Evolutionary conservation across 2,888 invertebrate genomes (phyloP), one percentile per base, ranked within the genome.

Genomic region (Amaurobius ferox): DNA sequence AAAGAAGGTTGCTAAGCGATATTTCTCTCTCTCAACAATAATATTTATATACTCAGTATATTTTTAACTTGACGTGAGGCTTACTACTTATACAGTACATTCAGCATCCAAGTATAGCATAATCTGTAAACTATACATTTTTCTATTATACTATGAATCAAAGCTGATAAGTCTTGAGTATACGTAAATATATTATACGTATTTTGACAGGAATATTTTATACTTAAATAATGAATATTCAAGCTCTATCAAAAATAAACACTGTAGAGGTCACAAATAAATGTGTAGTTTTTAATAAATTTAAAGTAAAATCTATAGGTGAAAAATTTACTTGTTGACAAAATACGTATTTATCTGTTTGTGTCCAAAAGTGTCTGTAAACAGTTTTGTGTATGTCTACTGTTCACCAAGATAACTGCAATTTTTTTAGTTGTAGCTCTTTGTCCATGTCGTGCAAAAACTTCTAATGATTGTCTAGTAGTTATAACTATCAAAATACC

Each of bases 331-430:
- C 39, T 68, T 35, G 68, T 68, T 28, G 19, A 74, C 23, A 64
- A 78, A 78, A 86, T 86, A 86, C 85, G 85, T 86, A 86, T 74
- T 86, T 79, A 79, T 72, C 61, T 68, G 83, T 74, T 73, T 32
- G 78, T 79, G 78, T 86, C 73, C 55, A 39, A 48, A 61, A 44
- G 72, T 86, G 62, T 40, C 30, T 74, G 79, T 86, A 62, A 73
- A 35, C 71, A 61, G 28, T 86, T 86, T 86, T 86, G 67, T 86
- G 44, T 78, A 68, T 86, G 62, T 73, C 35, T 85, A 85, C 77
- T 78, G 77, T 78, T 66, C 77, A 68, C 70, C 70, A 35, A 83
- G 66, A 30, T n/a, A 77, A 32, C 30, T 64, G 67, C 62, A 74
- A 61, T 77, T 44, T 85, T 64, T 72, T 85, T 85, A 85, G 83